Percentiles rank a stretch among this genome's conserved stretches.
phyloP scores from a whole-genome alignment of 2,888 invertebrate genomes.

The Caenorhabditis angaria region DNA sequence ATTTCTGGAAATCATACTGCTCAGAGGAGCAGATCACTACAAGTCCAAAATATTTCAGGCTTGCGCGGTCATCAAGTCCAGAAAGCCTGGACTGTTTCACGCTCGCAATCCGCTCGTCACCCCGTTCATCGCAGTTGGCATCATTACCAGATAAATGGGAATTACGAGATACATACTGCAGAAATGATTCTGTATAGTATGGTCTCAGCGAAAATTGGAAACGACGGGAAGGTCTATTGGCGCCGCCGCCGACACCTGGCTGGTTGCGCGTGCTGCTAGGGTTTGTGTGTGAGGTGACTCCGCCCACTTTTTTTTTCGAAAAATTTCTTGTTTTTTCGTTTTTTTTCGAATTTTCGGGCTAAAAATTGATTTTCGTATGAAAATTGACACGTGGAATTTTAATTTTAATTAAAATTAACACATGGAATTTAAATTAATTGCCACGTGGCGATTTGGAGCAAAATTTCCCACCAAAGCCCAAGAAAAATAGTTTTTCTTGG shows the following conservation, averaged over 20 bases:
- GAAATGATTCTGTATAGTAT: slow-evolving; percentile 50
- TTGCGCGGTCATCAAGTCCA: neutral
- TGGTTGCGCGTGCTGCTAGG: neutral
- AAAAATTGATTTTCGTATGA: neutral
- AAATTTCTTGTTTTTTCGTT: neutral
- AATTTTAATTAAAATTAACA: no score
- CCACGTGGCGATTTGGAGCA: no score
- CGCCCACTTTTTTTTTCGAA: neutral
- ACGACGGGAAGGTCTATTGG: neutral
- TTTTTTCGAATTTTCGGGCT: slow-evolving; percentile 12
- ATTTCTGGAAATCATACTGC: neutral
- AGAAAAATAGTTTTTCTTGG: no score
- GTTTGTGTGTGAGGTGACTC: slow-evolving; percentile 3
- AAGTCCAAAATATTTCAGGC: slow-evolving; percentile 1
- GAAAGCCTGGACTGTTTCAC: neutral
- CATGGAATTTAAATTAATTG: no score
- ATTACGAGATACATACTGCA: slow-evolving; percentile 45
- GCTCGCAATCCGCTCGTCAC: neutral
- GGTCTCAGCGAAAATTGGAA: slow-evolving; percentile 18
- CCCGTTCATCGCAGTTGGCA: slow-evolving; percentile 16
- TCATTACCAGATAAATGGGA: slow-evolving; percentile 18
- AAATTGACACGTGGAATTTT: no score
- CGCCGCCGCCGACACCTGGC: neutral
- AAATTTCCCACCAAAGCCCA: no score
- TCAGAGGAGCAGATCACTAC: neutral